Evolutionary conservation across 2,113 vertebrate genomes (phyloP).

Genomic region (Alligator sinensis): DNA sequence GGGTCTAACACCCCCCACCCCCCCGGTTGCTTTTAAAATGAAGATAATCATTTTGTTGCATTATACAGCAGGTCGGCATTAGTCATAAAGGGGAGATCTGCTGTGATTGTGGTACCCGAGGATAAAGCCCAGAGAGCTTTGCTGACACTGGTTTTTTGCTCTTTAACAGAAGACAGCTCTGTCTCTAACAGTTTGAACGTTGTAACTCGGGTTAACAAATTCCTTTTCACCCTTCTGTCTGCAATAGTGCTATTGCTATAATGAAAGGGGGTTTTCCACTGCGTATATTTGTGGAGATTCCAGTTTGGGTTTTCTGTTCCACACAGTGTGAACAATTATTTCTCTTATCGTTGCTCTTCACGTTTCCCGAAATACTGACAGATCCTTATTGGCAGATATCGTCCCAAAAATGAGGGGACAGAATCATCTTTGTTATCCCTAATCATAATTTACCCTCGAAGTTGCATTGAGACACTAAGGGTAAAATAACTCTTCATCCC

Average conservation of each 20-base stretch:
- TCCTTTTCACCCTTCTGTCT: neutral
- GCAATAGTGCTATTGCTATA: neutral
- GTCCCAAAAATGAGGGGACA: slow-evolving; percentile 63
- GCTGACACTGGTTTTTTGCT: neutral
- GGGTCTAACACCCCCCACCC: neutral
- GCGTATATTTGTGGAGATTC: slow-evolving; percentile 15
- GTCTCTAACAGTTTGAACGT: slow-evolving; percentile 10
- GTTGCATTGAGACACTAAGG: neutral
- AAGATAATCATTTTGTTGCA: neutral
- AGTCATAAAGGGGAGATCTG: neutral
- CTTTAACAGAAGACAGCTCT: neutral
- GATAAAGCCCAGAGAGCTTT: neutral
- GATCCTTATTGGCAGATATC: slow-evolving; percentile 67
- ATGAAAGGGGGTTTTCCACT: slow-evolving; percentile 5
- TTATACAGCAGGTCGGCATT: neutral
- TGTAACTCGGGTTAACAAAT: neutral
- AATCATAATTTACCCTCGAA: slow-evolving; percentile 57
- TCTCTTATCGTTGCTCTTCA: slow-evolving; percentile 68
- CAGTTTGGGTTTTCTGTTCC: slow-evolving; percentile 47
- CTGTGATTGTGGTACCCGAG: neutral
- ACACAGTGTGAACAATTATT: slow-evolving; percentile 67
- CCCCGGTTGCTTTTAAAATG: neutral
- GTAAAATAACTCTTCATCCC: neutral
- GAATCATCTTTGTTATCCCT: slow-evolving; percentile 59
- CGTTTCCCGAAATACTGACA: slow-evolving; percentile 59